Conservation (phyloP, 2,888 invertebrate genomes). For the Sclerodermus sp. region DNA sequence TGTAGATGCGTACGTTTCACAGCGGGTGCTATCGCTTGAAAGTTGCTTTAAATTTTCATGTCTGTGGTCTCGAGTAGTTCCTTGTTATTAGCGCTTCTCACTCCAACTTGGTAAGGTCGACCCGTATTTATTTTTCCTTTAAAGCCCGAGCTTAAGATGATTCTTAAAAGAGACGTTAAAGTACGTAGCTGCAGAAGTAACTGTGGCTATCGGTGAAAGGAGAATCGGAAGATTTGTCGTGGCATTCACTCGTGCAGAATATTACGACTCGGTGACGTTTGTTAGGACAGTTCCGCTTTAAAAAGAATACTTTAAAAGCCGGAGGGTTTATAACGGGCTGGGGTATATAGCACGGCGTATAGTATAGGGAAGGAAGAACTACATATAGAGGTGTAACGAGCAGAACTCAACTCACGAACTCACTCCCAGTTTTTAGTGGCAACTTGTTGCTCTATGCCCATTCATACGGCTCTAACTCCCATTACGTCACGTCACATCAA, state of each 20-base stretch:
- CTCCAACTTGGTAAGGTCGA: too few relatives aligned
- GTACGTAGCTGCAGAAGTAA: too few relatives aligned
- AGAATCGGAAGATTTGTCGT: slow-evolving; percentile 17
- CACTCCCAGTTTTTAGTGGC: slow-evolving; percentile 59
- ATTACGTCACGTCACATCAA: slow-evolving; percentile 60
- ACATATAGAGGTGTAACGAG: slow-evolving; percentile 59
- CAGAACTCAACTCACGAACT: slow-evolving; percentile 59
- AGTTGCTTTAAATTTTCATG: too few relatives aligned
- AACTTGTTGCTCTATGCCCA: slow-evolving; percentile 59
- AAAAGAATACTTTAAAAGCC: slow-evolving; percentile 59
- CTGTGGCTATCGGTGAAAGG: slow-evolving; percentile 11
- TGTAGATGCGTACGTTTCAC: too few relatives aligned
- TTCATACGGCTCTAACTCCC: slow-evolving; percentile 58
- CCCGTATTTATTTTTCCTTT: too few relatives aligned
- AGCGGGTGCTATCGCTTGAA: too few relatives aligned
- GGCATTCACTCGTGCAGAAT: slow-evolving; percentile 27
- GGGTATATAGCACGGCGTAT: slow-evolving; percentile 45
- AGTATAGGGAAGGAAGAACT: slow-evolving; percentile 57
- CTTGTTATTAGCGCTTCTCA: too few relatives aligned
- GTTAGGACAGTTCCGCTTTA: slow-evolving; percentile 57
- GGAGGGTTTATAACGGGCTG: slow-evolving; percentile 56
- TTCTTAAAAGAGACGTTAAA: neutral
- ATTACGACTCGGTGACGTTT: slow-evolving; percentile 49
- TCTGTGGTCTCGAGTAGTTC: too few relatives aligned
- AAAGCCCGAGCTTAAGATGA: neutral